Percentiles rank a stretch among this genome's conserved stretches.
Conservation (phyloP, 1,140 invertebrate genomes). For the Hydropsyche tenuis region DNA sequence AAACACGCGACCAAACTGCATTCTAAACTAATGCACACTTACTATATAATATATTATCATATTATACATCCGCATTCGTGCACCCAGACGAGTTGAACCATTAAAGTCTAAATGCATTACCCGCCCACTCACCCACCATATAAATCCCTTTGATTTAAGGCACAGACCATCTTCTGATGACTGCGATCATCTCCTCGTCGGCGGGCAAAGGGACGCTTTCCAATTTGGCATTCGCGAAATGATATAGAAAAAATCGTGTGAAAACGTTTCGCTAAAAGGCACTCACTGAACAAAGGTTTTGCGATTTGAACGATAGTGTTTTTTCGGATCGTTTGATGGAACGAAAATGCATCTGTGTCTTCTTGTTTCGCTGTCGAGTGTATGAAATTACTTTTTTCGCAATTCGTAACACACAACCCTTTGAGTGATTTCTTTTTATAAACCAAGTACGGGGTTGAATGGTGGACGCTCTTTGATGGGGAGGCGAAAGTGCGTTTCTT, state of each 20-base stretch:
- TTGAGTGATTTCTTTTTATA: too few species aligned
- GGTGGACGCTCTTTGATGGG: too few species aligned
- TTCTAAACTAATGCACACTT: constrained; percentile 34
- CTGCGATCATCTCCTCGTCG: background rate
- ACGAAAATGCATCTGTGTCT: constrained; percentile 10
- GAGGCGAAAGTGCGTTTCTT: too few species aligned
- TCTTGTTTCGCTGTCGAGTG: constrained; percentile 7
- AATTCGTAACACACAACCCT: background rate
- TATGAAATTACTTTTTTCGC: background rate
- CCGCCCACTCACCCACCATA: constrained; percentile 12
- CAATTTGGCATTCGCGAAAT: background rate
- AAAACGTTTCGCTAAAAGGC: constrained; percentile 22
- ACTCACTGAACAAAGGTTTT: constrained; percentile 11
- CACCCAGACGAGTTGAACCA: constrained; percentile 46
- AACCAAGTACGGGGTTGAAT: too few species aligned
- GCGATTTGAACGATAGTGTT: background rate
- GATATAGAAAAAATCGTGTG: background rate
- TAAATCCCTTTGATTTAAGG: constrained; percentile 48
- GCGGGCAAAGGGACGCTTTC: constrained; percentile 5
- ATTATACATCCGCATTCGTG: too few species aligned
- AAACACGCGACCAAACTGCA: constrained; percentile 38
- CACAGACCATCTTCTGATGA: constrained; percentile 2
- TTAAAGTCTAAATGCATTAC: constrained; percentile 48
- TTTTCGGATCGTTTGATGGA: background rate
- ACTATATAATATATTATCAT: too few species aligned